A percentile compares a stretch with the other conserved stretches of the same genome.
phyloP scores from a whole-genome alignment of 2,888 invertebrate genomes.

The Stenodera caucasica region DNA sequence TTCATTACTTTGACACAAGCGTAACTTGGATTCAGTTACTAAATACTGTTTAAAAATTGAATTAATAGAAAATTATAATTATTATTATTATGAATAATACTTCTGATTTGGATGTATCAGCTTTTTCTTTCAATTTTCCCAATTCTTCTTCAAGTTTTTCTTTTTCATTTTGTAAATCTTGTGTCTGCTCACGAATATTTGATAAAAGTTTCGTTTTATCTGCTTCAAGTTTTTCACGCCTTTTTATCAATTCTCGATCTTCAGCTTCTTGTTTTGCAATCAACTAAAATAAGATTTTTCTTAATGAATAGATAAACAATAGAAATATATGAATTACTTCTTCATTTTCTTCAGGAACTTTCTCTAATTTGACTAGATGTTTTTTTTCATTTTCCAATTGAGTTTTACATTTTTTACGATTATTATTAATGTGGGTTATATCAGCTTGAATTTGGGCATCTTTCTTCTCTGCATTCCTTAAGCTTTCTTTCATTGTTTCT shows the following conservation, averaged over 20 bases:
- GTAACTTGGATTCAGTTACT: slow-evolving; percentile 74
- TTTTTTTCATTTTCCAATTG: slow-evolving; percentile 66
- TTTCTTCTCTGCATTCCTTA: slow-evolving; percentile 67
- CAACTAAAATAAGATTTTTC: slow-evolving; percentile 30
- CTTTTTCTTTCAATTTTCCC: slow-evolving; percentile 68
- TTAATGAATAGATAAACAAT: background rate
- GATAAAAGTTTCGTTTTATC: slow-evolving; percentile 64
- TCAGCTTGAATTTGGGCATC: slow-evolving; percentile 69
- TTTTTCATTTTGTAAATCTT: slow-evolving; percentile 71
- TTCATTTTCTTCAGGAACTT: slow-evolving; percentile 73
- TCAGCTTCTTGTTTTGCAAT: slow-evolving; percentile 60
- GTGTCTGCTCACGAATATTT: slow-evolving; percentile 68
- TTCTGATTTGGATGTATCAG: slow-evolving; percentile 70
- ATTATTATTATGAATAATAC: slow-evolving; percentile 36
- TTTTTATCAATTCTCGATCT: slow-evolving; percentile 58
- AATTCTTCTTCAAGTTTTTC: slow-evolving; percentile 69
- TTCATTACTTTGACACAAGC: slow-evolving; percentile 71
- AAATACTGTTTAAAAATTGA: slow-evolving; percentile 53
- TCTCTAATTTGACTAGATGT: slow-evolving; percentile 68
- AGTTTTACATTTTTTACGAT: slow-evolving; percentile 73
- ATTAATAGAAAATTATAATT: slow-evolving; percentile 10
- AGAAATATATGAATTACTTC: slow-evolving; percentile 66
- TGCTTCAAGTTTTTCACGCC: slow-evolving; percentile 62
- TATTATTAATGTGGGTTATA: slow-evolving; percentile 69
- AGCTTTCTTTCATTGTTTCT: slow-evolving; percentile 63